Percentiles rank a stretch among this genome's conserved stretches.
These are phyloP conservation scores for Andrena trimmerana DNA, from an alignment of 2,888 invertebrate genomes.

Conservation along the genomic window DNA sequence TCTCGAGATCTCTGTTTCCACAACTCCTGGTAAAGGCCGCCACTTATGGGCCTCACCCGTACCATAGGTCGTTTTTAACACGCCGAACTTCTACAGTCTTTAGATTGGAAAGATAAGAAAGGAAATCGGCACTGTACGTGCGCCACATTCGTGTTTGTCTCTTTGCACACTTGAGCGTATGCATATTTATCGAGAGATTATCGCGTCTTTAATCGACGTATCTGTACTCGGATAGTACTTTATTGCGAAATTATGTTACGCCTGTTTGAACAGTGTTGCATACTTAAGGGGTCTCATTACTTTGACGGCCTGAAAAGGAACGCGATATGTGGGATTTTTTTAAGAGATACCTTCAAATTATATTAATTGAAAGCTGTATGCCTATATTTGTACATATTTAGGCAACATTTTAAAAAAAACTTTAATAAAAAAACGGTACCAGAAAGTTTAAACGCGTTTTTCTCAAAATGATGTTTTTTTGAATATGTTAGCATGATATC, in stretches of 20 bases:
- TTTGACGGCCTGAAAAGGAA: no score
- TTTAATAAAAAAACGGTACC: no score
- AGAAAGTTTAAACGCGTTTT: no score
- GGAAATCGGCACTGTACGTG: neutral
- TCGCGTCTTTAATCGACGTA: constrained; percentile 39
- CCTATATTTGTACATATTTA: no score
- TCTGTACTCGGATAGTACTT: constrained; percentile 38
- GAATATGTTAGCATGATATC: no score
- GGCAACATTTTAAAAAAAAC: no score
- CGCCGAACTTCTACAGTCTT: constrained; percentile 69
- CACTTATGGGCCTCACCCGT: no score
- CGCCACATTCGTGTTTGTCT: constrained; percentile 1
- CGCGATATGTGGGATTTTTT: no score
- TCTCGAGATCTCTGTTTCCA: no score
- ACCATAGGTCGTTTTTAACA: neutral
- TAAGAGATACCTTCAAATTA: no score
- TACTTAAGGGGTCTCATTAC: constrained; percentile 14
- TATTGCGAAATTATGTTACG: constrained; percentile 27
- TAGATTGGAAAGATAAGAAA: neutral
- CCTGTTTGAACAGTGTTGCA: constrained; percentile 16
- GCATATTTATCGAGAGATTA: constrained; percentile 40
- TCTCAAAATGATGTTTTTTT: no score
- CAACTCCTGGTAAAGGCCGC: constrained; percentile 8
- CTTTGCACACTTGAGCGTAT: neutral
- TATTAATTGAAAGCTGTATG: no score